Percentiles rank a stretch among this genome's conserved stretches.
phyloP scores from a whole-genome alignment of 2,113 vertebrate genomes.

The Macroglossus sobrinus region DNA sequence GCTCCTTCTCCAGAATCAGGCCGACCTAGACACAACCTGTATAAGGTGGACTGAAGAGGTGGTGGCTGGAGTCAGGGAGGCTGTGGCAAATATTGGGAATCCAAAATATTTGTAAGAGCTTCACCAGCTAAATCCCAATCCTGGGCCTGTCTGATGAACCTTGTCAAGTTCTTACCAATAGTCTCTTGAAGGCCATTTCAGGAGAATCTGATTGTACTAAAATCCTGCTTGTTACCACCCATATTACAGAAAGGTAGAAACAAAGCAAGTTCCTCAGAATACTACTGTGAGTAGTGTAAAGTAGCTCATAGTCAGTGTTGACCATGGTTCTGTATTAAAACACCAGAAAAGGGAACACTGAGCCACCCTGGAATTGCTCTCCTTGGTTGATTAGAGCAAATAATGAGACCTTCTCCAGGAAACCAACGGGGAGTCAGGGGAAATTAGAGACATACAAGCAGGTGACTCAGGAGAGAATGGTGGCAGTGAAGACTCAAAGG shows the following conservation, averaged over 20 bases:
- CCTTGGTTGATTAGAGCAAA: background rate
- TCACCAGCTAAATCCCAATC: background rate
- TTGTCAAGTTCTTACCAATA: background rate
- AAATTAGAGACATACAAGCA: background rate
- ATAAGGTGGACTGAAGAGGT: background rate
- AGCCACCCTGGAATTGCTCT: background rate
- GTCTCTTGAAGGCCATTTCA: background rate
- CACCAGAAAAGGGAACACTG: background rate
- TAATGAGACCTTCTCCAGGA: background rate
- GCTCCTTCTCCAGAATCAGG: background rate
- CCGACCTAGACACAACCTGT: background rate
- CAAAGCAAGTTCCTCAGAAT: background rate
- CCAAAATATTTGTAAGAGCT: background rate
- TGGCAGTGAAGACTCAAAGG: background rate
- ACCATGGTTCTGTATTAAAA: background rate
- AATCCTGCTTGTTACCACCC: background rate
- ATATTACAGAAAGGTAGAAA: background rate
- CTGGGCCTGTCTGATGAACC: background rate
- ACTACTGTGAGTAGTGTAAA: background rate
- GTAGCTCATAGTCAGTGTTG: background rate
- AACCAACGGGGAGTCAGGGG: accelerated
- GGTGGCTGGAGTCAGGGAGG: background rate
- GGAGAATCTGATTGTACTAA: background rate
- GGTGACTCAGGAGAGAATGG: background rate
- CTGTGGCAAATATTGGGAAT: background rate